Evolutionary conservation across 1,140 invertebrate genomes (phyloP).

Genomic region (Macrotrachela quadricornifera): DNA sequence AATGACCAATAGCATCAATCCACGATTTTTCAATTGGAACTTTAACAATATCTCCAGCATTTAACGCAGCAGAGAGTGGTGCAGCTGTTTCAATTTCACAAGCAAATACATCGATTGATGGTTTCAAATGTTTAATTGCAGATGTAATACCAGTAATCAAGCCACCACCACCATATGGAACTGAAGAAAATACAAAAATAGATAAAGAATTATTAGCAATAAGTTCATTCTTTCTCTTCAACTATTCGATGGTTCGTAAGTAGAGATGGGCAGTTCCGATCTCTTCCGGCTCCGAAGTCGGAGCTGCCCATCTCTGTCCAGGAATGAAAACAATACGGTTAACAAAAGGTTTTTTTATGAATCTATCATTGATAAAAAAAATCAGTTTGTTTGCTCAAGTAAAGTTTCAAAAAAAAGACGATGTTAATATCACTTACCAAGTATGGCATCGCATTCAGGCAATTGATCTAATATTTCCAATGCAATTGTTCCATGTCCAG

Average conservation of each 20-base stretch:
- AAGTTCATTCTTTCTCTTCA: too few relatives aligned
- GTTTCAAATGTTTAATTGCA: constrained; percentile 14
- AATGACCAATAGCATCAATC: constrained; percentile 20
- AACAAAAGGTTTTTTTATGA: too few relatives aligned
- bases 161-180: constrained; percentile 21
- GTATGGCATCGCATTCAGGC: constrained; percentile 17
- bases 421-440: constrained; percentile 1
- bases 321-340: too few relatives aligned
- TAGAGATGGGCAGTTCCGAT: too few relatives aligned
- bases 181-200: background rate
- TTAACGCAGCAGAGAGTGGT: constrained; percentile 14
- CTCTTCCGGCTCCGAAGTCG: too few relatives aligned
- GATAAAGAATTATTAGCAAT: too few relatives aligned
- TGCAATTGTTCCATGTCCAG: constrained; percentile 22
- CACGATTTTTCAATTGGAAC: constrained; percentile 14
- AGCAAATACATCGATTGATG: constrained; percentile 16
- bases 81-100: constrained; percentile 21
- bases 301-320: too few relatives aligned
- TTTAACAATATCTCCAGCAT: constrained; percentile 11
- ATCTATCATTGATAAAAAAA: too few relatives aligned
- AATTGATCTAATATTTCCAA: constrained; percentile 19
- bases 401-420: too few relatives aligned
- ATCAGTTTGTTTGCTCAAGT: too few relatives aligned
- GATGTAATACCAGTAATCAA: constrained; percentile 16
- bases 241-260: too few relatives aligned